Conservation (phyloP, 2,888 invertebrate genomes). For the Xestia c-nigrum region DNA sequence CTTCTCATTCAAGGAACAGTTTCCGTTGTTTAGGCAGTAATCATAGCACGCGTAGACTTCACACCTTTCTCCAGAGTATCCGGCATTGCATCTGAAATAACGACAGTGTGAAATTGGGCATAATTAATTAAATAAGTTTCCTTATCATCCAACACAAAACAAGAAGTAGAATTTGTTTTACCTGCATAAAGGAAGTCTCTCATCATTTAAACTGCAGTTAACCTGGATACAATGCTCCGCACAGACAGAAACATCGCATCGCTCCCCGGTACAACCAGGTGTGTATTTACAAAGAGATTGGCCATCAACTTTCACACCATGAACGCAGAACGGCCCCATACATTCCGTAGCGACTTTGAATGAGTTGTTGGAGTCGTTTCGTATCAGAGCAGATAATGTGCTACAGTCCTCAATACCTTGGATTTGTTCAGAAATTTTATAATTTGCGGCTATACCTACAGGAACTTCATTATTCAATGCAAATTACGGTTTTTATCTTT, state of each 20-base stretch:
- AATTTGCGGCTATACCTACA: slow-evolving; percentile 82
- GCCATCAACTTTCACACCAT: slow-evolving; percentile 76
- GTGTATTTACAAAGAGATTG: slow-evolving; percentile 82
- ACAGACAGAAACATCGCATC: slow-evolving; percentile 82
- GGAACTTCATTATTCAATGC: slow-evolving; percentile 75
- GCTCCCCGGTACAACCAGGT: slow-evolving; percentile 33
- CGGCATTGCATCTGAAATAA: not conserved
- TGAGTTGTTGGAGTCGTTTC: slow-evolving; percentile 75
- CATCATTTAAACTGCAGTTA: slow-evolving; percentile 85
- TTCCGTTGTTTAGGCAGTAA: not conserved
- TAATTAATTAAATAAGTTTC: not conserved
- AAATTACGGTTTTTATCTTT: not conserved
- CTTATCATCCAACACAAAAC: not conserved
- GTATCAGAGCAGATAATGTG: slow-evolving; percentile 69
- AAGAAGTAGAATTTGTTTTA: no score
- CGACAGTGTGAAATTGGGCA: not conserved
- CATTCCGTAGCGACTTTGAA: slow-evolving; percentile 76
- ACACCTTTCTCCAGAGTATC: not conserved
- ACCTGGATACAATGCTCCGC: slow-evolving; percentile 94
- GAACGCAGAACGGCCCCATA: slow-evolving; percentile 80
- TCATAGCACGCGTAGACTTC: not conserved
- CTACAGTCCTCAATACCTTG: slow-evolving; percentile 74
- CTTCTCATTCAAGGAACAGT: not conserved
- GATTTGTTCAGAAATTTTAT: slow-evolving; percentile 80
- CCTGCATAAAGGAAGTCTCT: slow-evolving; percentile 81